Conservation (phyloP, 2,797 vertebrate genomes). For the Valencia hispanica region DNA sequence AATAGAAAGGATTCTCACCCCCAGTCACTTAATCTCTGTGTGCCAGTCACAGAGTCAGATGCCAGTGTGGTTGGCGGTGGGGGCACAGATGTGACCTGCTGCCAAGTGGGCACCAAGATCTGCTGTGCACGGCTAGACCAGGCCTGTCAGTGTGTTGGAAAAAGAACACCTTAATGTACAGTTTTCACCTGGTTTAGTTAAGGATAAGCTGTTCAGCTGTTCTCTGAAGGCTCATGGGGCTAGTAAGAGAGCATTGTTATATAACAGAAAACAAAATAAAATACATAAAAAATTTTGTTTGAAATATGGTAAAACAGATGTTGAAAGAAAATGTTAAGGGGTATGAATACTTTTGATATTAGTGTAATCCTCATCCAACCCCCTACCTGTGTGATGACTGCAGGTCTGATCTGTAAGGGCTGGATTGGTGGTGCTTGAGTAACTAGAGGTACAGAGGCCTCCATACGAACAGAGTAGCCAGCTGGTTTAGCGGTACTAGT, state of each 20-base stretch:
- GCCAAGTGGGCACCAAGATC: constrained; percentile 95
- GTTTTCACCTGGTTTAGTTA: background rate
- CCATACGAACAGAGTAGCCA: constrained; percentile 92
- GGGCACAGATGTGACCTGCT: constrained; percentile 90
- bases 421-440: constrained; percentile 93
- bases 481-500: constrained; percentile 88
- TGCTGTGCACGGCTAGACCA: constrained; percentile 95
- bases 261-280: background rate
- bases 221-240: background rate
- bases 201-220: background rate
- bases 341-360: background rate
- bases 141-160: constrained; percentile 75
- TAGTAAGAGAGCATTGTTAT: background rate
- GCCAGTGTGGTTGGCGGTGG: constrained; percentile 86
- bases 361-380: background rate
- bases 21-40: constrained; percentile 96
- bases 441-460: constrained; percentile 91
- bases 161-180: background rate
- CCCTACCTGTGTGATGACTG: constrained; percentile 93
- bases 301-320: background rate
- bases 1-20: constrained; percentile 83
- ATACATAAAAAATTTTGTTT: background rate
- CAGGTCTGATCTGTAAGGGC: constrained; percentile 93
- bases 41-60: constrained; percentile 91
- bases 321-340: background rate